A percentile compares a stretch with the other conserved stretches of the same genome.
Conservation (phyloP, 53 echinoderm and acorn worm genomes). For the Stichopus horrens region DNA sequence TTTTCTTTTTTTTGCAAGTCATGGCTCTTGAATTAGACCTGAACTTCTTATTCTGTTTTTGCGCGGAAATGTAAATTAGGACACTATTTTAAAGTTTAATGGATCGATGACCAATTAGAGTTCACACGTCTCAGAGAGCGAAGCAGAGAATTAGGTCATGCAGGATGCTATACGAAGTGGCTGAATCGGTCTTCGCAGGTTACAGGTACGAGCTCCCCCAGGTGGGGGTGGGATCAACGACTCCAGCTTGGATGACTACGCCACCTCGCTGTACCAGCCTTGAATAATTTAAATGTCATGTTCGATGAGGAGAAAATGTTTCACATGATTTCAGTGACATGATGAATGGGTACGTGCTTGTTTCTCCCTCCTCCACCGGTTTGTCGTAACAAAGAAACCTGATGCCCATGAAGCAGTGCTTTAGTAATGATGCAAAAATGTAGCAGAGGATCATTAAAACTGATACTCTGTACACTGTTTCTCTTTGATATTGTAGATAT, state of each 20-base stretch:
- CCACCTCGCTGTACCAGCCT: background rate
- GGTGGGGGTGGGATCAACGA: background rate
- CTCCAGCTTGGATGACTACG: background rate
- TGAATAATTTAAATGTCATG: background rate
- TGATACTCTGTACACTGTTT: no score
- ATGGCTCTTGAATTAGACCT: background rate
- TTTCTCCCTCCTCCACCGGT: background rate
- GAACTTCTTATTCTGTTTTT: slow-evolving; percentile 5
- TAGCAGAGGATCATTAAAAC: no score
- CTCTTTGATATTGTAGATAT: no score
- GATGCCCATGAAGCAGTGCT: no score
- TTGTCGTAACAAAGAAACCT: no score
- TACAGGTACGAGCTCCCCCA: background rate
- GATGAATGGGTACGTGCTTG: background rate
- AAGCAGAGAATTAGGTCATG: background rate
- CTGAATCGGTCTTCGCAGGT: background rate
- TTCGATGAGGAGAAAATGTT: background rate
- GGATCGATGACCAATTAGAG: slow-evolving; percentile 26
- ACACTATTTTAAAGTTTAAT: slow-evolving; percentile 43
- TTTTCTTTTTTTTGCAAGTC: no score
- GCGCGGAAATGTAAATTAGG: slow-evolving; percentile 61
- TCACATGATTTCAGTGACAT: background rate
- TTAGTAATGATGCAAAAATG: no score
- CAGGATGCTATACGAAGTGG: background rate
- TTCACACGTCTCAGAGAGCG: slow-evolving; percentile 15